Conservation (phyloP, 2,888 invertebrate species). For the Cerceris ruficornis region DNA sequence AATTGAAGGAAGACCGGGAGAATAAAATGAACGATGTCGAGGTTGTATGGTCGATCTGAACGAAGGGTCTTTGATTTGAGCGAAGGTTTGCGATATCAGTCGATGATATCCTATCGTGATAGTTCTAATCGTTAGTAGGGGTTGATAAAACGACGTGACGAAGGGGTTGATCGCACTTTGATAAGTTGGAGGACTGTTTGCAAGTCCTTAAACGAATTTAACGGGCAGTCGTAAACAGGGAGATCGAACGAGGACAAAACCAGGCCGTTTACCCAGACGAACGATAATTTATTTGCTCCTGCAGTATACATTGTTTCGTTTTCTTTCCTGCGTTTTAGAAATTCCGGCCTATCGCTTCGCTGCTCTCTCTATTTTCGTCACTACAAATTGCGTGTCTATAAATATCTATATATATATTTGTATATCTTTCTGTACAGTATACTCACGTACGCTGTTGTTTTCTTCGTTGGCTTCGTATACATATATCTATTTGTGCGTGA, state of each 20-base stretch:
- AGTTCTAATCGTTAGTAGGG: no score
- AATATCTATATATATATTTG: slow-evolving; percentile 24
- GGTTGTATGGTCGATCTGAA: background rate
- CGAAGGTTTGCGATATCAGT: no score
- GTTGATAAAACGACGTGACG: background rate
- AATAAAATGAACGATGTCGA: background rate
- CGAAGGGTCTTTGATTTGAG: no score
- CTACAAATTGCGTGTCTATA: slow-evolving; percentile 41
- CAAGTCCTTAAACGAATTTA: background rate
- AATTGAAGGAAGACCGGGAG: no score
- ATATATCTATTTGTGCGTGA: slow-evolving; percentile 32
- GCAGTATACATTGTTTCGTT: slow-evolving; percentile 38
- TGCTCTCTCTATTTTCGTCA: slow-evolving; percentile 32
- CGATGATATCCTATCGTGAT: no score
- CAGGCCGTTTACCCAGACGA: slow-evolving; percentile 45
- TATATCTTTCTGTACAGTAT: slow-evolving; percentile 43
- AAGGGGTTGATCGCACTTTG: background rate
- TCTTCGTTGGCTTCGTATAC: slow-evolving; percentile 49
- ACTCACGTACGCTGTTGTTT: slow-evolving; percentile 46
- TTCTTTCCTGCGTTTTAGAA: slow-evolving; percentile 29
- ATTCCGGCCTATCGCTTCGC: slow-evolving; percentile 46
- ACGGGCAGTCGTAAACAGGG: background rate
- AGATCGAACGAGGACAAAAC: slow-evolving; percentile 49
- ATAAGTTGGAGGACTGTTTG: background rate
- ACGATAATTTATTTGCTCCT: slow-evolving; percentile 46